These are phyloP conservation scores for Lathronympha strigana DNA, from an alignment of 2,888 invertebrate genomes.

Conservation along the genomic window DNA sequence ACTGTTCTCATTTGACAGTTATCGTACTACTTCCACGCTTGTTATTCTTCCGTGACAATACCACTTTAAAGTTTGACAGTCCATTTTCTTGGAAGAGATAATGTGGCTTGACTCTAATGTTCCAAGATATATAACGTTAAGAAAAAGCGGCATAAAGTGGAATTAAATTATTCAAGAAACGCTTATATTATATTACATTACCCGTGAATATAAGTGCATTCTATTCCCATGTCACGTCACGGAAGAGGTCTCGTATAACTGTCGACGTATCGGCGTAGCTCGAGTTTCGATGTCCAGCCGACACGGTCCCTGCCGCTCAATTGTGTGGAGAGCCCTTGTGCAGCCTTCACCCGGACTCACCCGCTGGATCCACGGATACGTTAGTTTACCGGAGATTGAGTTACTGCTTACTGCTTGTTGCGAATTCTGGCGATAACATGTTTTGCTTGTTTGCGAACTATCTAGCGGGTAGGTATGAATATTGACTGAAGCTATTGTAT, in stretches of 20 bases:
- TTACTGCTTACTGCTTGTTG: constrained; percentile 51
- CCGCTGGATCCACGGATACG: constrained; percentile 60
- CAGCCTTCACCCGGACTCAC: constrained; percentile 56
- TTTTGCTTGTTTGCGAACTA: no score
- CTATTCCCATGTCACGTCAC: constrained; percentile 64
- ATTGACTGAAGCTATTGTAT: no score
- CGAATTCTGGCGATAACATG: constrained; percentile 27
- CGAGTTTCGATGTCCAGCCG: constrained; percentile 51
- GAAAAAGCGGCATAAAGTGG: no score
- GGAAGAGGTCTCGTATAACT: constrained; percentile 61
- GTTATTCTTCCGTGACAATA: no score
- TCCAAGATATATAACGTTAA: no score
- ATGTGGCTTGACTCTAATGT: no score
- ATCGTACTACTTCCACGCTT: no score
- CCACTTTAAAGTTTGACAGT: no score
- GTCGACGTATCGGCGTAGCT: constrained; percentile 46
- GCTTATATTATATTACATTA: constrained; percentile 30
- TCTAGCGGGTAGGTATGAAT: no score
- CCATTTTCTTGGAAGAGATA: no score
- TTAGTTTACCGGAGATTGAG: constrained; percentile 67
- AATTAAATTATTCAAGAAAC: not conserved
- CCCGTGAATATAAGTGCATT: constrained; percentile 31
- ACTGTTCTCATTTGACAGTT: no score
- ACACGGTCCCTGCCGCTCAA: constrained; percentile 57
- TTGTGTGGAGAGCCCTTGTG: constrained; percentile 52